These are phyloP conservation scores for Herpailurus yagouaroundi DNA, from an alignment of 2,113 vertebrate genomes.

Conservation along the genomic window DNA sequence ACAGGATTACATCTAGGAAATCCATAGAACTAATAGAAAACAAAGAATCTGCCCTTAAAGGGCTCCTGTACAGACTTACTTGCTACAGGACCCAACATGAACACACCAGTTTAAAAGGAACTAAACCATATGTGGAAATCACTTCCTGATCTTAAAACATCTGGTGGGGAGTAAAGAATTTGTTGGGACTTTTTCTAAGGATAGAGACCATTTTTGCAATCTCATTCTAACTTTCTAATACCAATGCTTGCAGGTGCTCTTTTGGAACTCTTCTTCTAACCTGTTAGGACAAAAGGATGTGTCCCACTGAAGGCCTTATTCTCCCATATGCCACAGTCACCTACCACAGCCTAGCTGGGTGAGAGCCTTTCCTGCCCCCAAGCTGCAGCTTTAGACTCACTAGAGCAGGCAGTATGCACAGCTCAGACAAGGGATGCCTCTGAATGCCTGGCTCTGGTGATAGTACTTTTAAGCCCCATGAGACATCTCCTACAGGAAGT, in stretches of 20 bases:
- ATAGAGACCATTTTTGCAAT: background rate
- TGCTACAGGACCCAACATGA: background rate
- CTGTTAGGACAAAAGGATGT: background rate
- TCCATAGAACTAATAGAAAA: background rate
- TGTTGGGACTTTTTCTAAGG: background rate
- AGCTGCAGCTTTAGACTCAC: background rate
- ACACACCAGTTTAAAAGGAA: background rate
- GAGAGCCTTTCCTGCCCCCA: background rate
- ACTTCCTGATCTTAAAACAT: background rate
- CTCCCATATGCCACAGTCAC: background rate
- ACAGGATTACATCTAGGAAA: background rate
- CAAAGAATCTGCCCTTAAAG: background rate
- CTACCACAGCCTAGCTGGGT: background rate
- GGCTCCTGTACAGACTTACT: background rate
- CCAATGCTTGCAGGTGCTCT: background rate
- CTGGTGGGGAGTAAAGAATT: background rate
- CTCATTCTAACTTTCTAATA: background rate
- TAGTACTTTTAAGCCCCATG: background rate
- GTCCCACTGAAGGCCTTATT: background rate
- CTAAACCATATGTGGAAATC: background rate
- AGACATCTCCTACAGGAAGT: background rate
- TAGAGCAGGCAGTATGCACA: background rate
- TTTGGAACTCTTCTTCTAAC: background rate
- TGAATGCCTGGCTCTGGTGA: background rate
- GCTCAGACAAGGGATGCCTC: background rate